Evolutionary conservation across 2,888 invertebrate genomes (phyloP).

Genomic region (Folsomia manolachei): DNA sequence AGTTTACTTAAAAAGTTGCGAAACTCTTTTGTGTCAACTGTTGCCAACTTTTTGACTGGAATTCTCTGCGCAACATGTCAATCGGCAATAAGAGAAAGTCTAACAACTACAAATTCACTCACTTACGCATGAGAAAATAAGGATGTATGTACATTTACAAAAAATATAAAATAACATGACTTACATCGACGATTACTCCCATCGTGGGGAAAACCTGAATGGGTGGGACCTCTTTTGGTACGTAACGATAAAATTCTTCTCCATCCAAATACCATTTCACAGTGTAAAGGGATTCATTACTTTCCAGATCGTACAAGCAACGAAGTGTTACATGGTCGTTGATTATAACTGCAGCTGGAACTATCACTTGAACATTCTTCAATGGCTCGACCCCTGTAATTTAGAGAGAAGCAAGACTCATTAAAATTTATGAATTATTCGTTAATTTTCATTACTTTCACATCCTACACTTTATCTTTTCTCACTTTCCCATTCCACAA

Average conservation of each 20-base stretch:
- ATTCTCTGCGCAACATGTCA: no score
- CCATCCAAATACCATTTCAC: conserved; percentile 78
- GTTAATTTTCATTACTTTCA: conserved; percentile 19
- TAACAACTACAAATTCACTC: no score
- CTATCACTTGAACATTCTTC: conserved; percentile 67
- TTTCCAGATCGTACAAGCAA: conserved; percentile 71
- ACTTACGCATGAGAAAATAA: no score
- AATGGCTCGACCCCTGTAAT: conserved; percentile 54
- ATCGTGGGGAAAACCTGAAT: conserved; percentile 69
- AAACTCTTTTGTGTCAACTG: no score
- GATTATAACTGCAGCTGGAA: conserved; percentile 70
- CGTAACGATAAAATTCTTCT: conserved; percentile 74
- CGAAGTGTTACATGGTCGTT: conserved; percentile 67
- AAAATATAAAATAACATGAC: no score
- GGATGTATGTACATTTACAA: no score
- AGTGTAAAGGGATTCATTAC: conserved; percentile 68
- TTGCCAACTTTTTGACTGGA: no score
- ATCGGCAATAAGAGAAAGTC: no score
- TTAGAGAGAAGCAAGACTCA: conserved; percentile 13
- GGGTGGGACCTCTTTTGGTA: conserved; percentile 74
- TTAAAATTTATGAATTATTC: conserved; percentile 22
- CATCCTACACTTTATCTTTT: neutral
- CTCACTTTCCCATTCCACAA: neutral
- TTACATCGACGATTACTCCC: conserved; percentile 72
- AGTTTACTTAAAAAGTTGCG: no score